Evolutionary conservation across 2,888 invertebrate species (phyloP).

Genomic region (Papilio gigon): DNA sequence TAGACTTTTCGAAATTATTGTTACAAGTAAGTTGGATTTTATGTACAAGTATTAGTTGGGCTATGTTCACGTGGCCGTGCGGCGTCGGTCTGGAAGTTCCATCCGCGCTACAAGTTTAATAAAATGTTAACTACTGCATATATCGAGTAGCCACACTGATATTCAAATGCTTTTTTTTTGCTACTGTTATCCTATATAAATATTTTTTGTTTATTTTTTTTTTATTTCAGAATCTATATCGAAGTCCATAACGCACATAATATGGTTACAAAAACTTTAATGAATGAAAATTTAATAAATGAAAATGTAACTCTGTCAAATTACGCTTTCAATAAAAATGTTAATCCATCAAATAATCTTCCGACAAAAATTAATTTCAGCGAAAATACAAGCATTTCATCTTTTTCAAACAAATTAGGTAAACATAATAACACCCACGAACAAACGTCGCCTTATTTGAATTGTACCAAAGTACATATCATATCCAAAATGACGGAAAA

Average conservation of each 20-base stretch:
- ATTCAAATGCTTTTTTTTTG: not conserved
- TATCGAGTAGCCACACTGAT: not conserved
- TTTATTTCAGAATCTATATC: constrained; percentile 7
- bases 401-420: constrained; percentile 30
- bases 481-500: constrained; percentile 63
- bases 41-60: not conserved
- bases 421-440: constrained; percentile 52
- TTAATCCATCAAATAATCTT: not conserved
- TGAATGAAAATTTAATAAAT: constrained; percentile 31
- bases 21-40: constrained; percentile 46
- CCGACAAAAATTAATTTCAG: constrained; percentile 25
- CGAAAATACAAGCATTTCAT: constrained; percentile 17
- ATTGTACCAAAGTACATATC: constrained; percentile 57
- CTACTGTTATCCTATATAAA: too few relatives aligned
- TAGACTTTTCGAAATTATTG: constrained; percentile 64
- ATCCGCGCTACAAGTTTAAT: too few relatives aligned
- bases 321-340: constrained; percentile 25
- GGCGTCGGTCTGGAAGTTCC: too few relatives aligned
- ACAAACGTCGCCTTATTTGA: constrained; percentile 60
- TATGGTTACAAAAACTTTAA: constrained; percentile 45
- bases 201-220: too few relatives aligned
- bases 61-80: too few relatives aligned
- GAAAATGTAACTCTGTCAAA: constrained; percentile 24
- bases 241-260: not conserved
- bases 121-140: too few relatives aligned